Evolutionary conservation across 1,140 invertebrate species (phyloP).

Genomic region (Zaprionus davidi): DNA sequence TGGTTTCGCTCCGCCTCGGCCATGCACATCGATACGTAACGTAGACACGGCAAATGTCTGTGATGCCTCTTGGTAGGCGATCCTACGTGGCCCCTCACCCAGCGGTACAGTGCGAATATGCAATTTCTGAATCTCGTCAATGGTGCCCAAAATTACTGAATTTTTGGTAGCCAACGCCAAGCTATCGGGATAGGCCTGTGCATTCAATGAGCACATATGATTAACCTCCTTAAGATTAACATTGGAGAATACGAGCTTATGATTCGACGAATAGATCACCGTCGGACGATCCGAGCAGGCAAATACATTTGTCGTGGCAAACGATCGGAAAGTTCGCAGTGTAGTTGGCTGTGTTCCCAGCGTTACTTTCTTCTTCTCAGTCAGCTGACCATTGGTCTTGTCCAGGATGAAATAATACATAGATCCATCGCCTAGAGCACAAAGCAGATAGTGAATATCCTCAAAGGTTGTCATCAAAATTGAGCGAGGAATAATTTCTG

Average conservation of each 20-base stretch:
- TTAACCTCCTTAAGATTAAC: constrained; percentile 99
- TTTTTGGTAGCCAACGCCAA: constrained; percentile 97
- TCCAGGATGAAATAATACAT: constrained; percentile 98
- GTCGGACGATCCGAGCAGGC: constrained; percentile 99
- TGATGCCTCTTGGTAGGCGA: constrained; percentile 97
- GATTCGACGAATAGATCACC: constrained; percentile 99
- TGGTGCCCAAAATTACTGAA: constrained; percentile 97
- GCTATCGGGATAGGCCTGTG: constrained; percentile 96
- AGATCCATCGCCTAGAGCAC: constrained; percentile 98
- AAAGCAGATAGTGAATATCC: constrained; percentile 94
- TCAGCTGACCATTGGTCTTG: constrained; percentile 88
- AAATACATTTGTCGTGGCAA: constrained; percentile 98
- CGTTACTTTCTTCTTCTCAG: constrained; percentile 96
- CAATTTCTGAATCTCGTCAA: constrained; percentile 99
- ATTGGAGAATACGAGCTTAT: constrained; percentile 99
- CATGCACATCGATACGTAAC: constrained; percentile 93
- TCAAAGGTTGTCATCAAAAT: constrained; percentile 98
- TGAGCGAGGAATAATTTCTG: constrained; percentile 97
- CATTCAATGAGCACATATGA: constrained; percentile 99
- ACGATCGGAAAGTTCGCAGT: constrained; percentile 94
- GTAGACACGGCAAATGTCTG: constrained; percentile 98
- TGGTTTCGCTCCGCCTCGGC: constrained; percentile 88
- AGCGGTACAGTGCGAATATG: constrained; percentile 98
- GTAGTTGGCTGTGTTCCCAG: constrained; percentile 98
- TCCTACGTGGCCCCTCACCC: constrained; percentile 96